Conservation (phyloP, 2,888 invertebrate species). For the Eurytoma adleriae region DNA sequence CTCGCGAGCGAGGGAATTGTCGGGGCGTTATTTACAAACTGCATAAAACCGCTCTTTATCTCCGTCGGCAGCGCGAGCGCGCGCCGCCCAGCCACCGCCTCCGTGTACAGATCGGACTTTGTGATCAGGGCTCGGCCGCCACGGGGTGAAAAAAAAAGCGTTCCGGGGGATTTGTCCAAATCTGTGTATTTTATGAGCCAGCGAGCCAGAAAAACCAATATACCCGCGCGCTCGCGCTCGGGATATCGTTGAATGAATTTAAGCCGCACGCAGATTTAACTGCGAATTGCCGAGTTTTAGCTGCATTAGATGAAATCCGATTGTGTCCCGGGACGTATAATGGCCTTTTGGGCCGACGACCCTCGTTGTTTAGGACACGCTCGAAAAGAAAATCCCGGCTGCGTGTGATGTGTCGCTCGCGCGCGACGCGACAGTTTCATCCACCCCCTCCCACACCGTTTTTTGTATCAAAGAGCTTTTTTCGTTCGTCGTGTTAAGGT, state of each 20-base stretch:
- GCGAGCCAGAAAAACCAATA: slow-evolving; percentile 56
- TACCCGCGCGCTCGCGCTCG: slow-evolving; percentile 28
- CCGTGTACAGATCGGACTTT: slow-evolving; percentile 28
- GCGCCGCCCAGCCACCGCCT: not conserved
- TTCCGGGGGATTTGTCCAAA: slow-evolving; percentile 50
- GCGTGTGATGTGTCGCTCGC: not conserved
- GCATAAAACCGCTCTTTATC: slow-evolving; percentile 11
- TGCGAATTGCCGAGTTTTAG: slow-evolving; percentile 48
- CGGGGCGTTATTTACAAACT: slow-evolving; percentile 41
- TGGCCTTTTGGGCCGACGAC: not conserved
- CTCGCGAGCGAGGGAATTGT: not conserved
- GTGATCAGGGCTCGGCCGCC: slow-evolving; percentile 3
- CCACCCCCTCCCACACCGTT: too few relatives aligned
- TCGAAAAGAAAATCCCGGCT: slow-evolving; percentile 9
- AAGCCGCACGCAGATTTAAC: slow-evolving; percentile 45
- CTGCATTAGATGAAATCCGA: slow-evolving; percentile 51
- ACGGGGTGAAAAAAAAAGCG: slow-evolving; percentile 13
- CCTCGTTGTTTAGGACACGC: slow-evolving; percentile 37
- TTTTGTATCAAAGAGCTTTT: too few relatives aligned
- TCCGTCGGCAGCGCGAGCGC: not conserved
- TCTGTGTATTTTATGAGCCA: slow-evolving; percentile 57
- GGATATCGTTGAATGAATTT: slow-evolving; percentile 51
- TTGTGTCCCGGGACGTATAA: slow-evolving; percentile 10
- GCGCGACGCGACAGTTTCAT: not conserved
- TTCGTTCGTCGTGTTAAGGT: too few relatives aligned